phyloP scores from a whole-genome alignment of 1,140 invertebrate species.

The Xylocopa sonorina region DNA sequence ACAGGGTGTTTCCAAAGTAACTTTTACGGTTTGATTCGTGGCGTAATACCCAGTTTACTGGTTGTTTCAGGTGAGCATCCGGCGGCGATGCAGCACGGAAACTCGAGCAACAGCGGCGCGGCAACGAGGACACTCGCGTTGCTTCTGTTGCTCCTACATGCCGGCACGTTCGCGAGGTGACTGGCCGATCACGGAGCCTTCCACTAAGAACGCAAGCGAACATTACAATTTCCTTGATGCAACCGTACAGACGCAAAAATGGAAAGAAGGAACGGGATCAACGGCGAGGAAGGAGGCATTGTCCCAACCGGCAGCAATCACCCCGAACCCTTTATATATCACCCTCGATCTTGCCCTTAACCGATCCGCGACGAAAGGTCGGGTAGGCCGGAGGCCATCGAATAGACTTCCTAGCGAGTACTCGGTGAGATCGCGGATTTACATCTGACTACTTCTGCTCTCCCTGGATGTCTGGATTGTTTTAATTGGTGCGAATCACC shows the following conservation, averaged over 20 bases:
- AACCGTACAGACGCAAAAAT: conserved; percentile 13
- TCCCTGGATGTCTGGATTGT: neutral
- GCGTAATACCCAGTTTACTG: neutral
- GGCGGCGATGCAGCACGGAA: conserved; percentile 85
- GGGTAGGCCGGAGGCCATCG: neutral
- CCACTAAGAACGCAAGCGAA: conserved; percentile 49
- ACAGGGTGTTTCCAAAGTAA: no score
- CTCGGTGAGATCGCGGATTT: neutral
- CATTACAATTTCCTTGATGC: conserved; percentile 35
- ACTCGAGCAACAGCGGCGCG: conserved; percentile 81
- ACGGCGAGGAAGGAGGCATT: neutral
- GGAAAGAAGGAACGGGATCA: neutral
- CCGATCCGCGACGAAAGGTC: neutral
- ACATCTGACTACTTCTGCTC: neutral
- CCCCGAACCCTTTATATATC: conserved; percentile 16
- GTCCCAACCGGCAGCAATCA: neutral
- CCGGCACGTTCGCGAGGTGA: conserved; percentile 77
- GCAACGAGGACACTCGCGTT: conserved; percentile 76
- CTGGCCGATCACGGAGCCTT: conserved; percentile 67
- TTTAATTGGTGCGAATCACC: neutral
- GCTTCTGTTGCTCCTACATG: conserved; percentile 74
- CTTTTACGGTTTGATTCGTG: neutral
- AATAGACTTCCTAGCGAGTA: neutral
- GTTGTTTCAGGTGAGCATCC: conserved; percentile 83
- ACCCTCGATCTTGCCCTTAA: conserved; percentile 23